Evolutionary conservation across 1,140 invertebrate genomes (phyloP).

Genomic region (Procambarus clarkii): DNA sequence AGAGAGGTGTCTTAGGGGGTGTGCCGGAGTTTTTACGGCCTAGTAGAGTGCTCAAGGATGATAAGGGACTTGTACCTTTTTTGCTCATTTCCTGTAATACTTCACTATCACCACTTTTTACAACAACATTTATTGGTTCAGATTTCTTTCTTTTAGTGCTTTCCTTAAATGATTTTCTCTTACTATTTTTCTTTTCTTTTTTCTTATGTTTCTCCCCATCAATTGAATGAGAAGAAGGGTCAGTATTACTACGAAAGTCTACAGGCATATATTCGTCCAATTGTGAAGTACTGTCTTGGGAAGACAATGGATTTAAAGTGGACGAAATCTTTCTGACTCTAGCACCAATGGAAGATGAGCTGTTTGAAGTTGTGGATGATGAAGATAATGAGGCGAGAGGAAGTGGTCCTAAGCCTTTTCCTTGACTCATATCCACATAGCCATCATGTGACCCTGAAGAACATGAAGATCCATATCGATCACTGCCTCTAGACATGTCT

Average conservation of each 20-base stretch:
- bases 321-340: conserved; percentile 65
- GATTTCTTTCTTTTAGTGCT: conserved; percentile 84
- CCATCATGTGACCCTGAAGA: conserved; percentile 54
- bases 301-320: conserved; percentile 60
- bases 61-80: conserved; percentile 64
- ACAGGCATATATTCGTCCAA: conserved; percentile 60
- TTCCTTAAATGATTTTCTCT: conserved; percentile 83
- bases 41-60: conserved; percentile 59
- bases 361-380: conserved; percentile 53
- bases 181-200: conserved; percentile 84
- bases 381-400: conserved; percentile 57
- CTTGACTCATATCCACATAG: conserved; percentile 72
- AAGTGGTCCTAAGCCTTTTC: conserved; percentile 50
- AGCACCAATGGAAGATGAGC: conserved; percentile 61
- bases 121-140: conserved; percentile 88
- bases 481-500: conserved; percentile 43
- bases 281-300: conserved; percentile 55
- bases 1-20: conserved; percentile 70
- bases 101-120: conserved; percentile 69
- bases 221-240: conserved; percentile 45
- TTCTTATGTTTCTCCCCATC: conserved; percentile 76
- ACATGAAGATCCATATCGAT: conserved; percentile 43
- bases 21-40: conserved; percentile 67
- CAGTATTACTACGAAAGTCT: conserved; percentile 52
- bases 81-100: conserved; percentile 48